phyloP scores from a whole-genome alignment of 2,797 vertebrate species.

The Lates japonicus region DNA sequence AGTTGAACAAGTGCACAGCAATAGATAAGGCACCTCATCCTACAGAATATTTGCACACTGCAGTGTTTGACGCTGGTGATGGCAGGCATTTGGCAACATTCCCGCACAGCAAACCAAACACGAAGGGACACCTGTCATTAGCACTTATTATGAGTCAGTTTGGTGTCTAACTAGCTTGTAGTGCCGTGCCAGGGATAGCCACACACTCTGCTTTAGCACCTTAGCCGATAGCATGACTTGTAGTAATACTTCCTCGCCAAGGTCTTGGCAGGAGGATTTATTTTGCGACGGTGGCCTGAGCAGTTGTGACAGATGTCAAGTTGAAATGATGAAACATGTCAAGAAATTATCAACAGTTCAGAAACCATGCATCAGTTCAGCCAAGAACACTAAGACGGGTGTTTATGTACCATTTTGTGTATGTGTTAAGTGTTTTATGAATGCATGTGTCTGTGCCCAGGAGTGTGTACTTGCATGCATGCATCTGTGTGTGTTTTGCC shows the following conservation, averaged over 20 bases:
- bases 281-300: conserved; percentile 39
- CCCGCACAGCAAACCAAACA: conserved; percentile 57
- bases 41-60: conserved; percentile 44
- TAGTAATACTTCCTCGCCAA: conserved; percentile 14
- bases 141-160: conserved; percentile 68
- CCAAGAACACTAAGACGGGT: conserved; percentile 25
- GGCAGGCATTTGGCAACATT: conserved; percentile 56
- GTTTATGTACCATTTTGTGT: conserved; percentile 34
- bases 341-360: conserved; percentile 60
- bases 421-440: not conserved
- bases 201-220: conserved; percentile 40
- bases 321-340: conserved; percentile 51
- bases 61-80: conserved; percentile 18
- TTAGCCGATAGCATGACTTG: conserved; percentile 39
- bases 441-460: not conserved
- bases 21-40: conserved; percentile 48
- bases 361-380: conserved; percentile 46
- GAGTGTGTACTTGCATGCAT: not conserved
- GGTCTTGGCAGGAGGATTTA: conserved; percentile 25
- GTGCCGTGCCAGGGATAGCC: conserved; percentile 35
- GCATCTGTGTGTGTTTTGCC: not conserved
- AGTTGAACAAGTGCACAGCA: conserved; percentile 41
- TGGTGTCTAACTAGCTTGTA: conserved; percentile 63
- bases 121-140: conserved; percentile 77
- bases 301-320: conserved; percentile 69